These are phyloP conservation scores for Prosapia bicincta DNA, from an alignment of 2,888 invertebrate species.

Conservation along the genomic window DNA sequence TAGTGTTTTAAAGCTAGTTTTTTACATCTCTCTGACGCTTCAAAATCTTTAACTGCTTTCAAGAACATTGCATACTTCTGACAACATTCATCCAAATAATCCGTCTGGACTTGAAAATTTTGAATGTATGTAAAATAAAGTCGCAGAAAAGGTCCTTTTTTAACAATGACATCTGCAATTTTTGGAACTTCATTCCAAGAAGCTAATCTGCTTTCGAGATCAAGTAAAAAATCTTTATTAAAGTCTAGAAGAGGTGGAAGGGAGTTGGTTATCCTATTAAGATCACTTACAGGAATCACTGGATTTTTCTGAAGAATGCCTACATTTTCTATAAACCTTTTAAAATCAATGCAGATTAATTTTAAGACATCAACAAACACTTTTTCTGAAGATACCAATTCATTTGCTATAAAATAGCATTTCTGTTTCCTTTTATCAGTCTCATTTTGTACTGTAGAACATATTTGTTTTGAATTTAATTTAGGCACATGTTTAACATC, in stretches of 20 bases:
- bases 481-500: conserved; percentile 27
- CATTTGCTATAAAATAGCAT: conserved; percentile 51
- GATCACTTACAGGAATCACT: conserved; percentile 47
- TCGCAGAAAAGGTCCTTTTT: conserved; percentile 57
- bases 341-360: conserved; percentile 52
- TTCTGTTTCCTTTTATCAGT: conserved; percentile 43
- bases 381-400: conserved; percentile 54
- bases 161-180: conserved; percentile 55
- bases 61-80: conserved; percentile 51
- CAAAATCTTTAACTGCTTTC: conserved; percentile 50
- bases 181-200: conserved; percentile 49
- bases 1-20: conserved; percentile 58
- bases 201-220: conserved; percentile 49
- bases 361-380: conserved; percentile 54
- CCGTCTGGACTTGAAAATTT: conserved; percentile 51
- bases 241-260: conserved; percentile 53
- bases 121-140: conserved; percentile 54
- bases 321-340: conserved; percentile 44
- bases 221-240: conserved; percentile 52
- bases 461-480: conserved; percentile 29
- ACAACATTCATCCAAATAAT: conserved; percentile 50
- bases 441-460: conserved; percentile 23
- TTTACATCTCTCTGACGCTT: conserved; percentile 47
- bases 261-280: conserved; percentile 50
- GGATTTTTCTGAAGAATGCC: conserved; percentile 42